Conservation (phyloP, 2,888 invertebrate species). For the Trissolcus japonicus region DNA sequence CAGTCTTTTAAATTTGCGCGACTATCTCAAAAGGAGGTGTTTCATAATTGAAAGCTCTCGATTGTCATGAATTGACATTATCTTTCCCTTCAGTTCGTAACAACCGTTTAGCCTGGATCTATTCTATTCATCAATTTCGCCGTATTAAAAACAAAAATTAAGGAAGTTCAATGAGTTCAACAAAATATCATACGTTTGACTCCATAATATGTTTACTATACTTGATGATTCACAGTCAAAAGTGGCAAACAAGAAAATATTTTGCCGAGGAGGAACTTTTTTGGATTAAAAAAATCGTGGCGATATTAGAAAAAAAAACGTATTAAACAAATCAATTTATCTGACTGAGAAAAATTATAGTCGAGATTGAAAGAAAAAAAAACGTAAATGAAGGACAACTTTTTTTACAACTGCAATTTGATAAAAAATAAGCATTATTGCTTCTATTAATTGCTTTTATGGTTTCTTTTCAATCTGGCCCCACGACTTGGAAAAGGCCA, state of each 20-base stretch:
- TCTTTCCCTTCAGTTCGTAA: slow-evolving; percentile 1
- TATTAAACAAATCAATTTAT: no score
- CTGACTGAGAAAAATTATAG: no score
- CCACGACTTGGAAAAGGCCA: slow-evolving; percentile 2
- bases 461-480: slow-evolving; percentile 45
- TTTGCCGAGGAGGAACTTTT: no score
- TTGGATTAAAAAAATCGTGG: no score
- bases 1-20: no score
- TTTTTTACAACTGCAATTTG: not conserved
- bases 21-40: no score
- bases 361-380: no score
- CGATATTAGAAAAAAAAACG: no score
- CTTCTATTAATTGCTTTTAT: slow-evolving; percentile 28
- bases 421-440: slow-evolving; percentile 28
- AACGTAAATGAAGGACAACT: no score
- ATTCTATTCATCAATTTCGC: not conserved
- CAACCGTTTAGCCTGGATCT: not conserved
- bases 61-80: not conserved
- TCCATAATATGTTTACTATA: not conserved
- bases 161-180: not conserved
- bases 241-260: no score
- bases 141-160: not conserved
- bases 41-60: not conserved
- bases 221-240: not conserved
- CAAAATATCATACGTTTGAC: not conserved